Evolutionary conservation across 1,140 invertebrate species (phyloP).

Genomic region (Schlechtendalia chinensis): DNA sequence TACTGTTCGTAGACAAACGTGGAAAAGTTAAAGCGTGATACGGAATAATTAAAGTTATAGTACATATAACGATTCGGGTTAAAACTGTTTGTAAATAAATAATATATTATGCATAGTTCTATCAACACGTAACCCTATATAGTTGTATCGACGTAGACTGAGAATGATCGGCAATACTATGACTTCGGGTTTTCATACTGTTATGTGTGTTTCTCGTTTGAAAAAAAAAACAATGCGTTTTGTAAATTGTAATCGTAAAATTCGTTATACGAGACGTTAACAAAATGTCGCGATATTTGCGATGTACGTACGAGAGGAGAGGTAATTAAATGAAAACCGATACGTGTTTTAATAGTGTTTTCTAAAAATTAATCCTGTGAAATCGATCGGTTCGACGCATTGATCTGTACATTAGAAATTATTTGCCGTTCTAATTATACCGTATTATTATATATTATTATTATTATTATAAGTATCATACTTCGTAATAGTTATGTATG

Average conservation of each 20-base stretch:
- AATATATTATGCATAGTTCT: not conserved
- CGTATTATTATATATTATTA: conserved; percentile 4
- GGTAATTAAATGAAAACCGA: not conserved
- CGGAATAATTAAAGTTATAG: not conserved
- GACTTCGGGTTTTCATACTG: not conserved
- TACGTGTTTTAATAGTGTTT: not conserved
- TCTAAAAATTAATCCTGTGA: not conserved
- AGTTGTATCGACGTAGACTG: not conserved
- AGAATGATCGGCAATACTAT: not conserved
- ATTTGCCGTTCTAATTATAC: not conserved
- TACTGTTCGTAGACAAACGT: not conserved
- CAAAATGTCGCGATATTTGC: not conserved
- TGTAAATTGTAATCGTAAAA: not conserved
- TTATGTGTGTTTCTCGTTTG: not conserved
- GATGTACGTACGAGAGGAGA: not conserved
- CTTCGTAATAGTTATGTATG: too few relatives aligned
- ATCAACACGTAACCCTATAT: too few relatives aligned
- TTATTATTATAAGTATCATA: not conserved
- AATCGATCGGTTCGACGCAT: not conserved
- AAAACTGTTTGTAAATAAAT: not conserved
- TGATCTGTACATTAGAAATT: not conserved
- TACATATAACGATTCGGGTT: not conserved
- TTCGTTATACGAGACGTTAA: not conserved
- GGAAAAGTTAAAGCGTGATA: not conserved
- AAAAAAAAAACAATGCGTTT: not conserved